A percentile compares a stretch with the other conserved stretches of the same genome.
Evolutionary conservation across 2,888 invertebrate genomes (phyloP).

Genomic region (Noctua comes): DNA sequence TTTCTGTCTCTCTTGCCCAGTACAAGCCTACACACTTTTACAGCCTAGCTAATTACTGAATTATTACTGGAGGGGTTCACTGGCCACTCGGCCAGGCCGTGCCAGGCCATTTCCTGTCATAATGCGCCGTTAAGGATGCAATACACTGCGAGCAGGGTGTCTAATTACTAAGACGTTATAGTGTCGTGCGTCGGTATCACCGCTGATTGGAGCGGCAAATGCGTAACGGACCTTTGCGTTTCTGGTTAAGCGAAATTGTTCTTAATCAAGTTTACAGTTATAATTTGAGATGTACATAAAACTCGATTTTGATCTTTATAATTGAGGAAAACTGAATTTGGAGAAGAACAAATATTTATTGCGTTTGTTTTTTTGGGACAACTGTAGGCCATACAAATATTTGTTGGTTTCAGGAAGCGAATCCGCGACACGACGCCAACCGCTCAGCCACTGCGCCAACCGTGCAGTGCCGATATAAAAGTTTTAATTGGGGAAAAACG

Average conservation of each 20-base stretch:
- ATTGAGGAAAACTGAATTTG: not conserved
- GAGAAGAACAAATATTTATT: not conserved
- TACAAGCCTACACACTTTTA: slow-evolving; percentile 11
- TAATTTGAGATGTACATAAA: not conserved
- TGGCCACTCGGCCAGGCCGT: not conserved
- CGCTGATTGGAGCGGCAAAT: not conserved
- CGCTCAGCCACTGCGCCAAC: not conserved
- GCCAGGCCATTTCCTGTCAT: slow-evolving; percentile 12
- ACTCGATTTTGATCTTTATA: not conserved
- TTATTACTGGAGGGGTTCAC: slow-evolving; percentile 10
- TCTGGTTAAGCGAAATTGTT: not conserved
- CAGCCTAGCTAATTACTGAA: slow-evolving; percentile 41
- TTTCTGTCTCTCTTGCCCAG: slow-evolving; percentile 5
- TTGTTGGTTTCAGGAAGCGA: not conserved
- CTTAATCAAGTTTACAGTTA: not conserved
- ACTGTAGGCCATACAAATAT: not conserved
- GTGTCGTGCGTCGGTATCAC: too few species aligned
- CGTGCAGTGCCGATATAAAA: not conserved
- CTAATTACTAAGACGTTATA: not conserved
- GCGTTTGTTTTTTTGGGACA: not conserved
- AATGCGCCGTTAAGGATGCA: slow-evolving; percentile 21
- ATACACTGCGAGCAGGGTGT: not conserved
- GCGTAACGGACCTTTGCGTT: too few species aligned
- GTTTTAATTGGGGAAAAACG: not conserved
- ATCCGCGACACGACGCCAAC: not conserved